Base-by-base conservation (phyloP, 2,797 vertebrate species). In the Artibeus jamaicensis region DNA sequence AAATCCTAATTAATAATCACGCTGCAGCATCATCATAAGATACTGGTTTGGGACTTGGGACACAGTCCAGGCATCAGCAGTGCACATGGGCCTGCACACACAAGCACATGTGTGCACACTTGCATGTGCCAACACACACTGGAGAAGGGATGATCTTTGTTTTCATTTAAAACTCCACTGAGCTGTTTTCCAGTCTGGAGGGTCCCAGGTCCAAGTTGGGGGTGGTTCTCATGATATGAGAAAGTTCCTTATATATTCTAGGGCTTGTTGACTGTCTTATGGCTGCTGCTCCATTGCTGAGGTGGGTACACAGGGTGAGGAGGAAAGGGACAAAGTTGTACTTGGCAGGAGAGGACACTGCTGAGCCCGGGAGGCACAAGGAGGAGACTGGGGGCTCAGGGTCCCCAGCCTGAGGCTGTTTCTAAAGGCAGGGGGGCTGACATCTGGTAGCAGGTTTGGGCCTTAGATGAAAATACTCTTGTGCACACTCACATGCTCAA, bases 141-240 rank as follows among this genome's bases (percentile, higher is more conserved):
- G 18, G 14, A 42, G 65, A 79, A 77, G 12, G 34, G 24, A 9
- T 7, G 9, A 18, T 55, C 32, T 74, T 87, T 24, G 10, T 32
- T 93, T 91, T 76, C 39, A 24, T 18, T 37, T 76, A 48, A 67
- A 85, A 9, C 22, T 81, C 24, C 22, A 19, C 44, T 39, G 71
- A 87, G 39, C 24, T 83, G 70, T 9, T 68, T 82, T 3, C 6
- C 24, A 24, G 16, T 55, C 11, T 1, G 0, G 26, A 87, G 55
- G 26, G 6, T 0, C 46, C 34, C 42, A 5, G 29, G 34, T 65
- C 10, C 29, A 34, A 22, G n/a, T 1, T 21, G 65, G 78, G 74
- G 82, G 50, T 0, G 8, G 24, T 5, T 24, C 11, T 9, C 0
- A 2, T 0, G 0, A 14, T 14, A 9, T 24, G 44, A 71, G 53